phyloP scores from a whole-genome alignment of 2,797 vertebrate genomes.

The Sciurus carolinensis region DNA sequence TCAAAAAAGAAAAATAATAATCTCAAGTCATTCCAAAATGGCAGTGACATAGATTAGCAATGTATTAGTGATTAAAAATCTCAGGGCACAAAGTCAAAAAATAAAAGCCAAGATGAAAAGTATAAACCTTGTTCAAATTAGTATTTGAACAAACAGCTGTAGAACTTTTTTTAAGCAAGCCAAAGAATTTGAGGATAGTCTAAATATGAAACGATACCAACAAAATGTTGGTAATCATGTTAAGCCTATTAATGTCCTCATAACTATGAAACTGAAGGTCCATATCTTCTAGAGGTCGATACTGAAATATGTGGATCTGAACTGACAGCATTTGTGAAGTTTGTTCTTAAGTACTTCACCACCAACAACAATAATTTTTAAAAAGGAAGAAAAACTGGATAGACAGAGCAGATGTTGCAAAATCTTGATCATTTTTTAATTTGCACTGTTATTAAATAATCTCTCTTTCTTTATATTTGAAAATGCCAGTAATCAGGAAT shows the following conservation, averaged over 20 bases:
- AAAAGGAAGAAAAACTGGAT: neutral
- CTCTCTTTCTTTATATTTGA: conserved; percentile 6
- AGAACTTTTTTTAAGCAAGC: neutral
- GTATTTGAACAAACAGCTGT: neutral
- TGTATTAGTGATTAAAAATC: neutral
- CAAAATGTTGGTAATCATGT: neutral
- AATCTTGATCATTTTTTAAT: neutral
- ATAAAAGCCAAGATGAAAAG: too few species aligned
- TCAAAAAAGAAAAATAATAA: too few species aligned
- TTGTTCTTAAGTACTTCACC: neutral
- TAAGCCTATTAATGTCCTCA: neutral
- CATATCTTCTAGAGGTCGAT: neutral
- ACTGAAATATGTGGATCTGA: neutral
- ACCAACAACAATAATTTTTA: neutral
- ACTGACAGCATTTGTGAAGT: neutral
- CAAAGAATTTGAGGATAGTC: neutral
- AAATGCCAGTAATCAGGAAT: neutral
- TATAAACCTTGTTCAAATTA: neutral
- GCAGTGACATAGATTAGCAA: neutral
- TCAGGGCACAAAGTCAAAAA: neutral
- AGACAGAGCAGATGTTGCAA: neutral
- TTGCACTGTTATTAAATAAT: neutral
- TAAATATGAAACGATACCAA: neutral
- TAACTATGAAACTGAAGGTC: neutral
- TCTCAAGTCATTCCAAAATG: neutral